Evolutionary conservation across 2,888 invertebrate species (phyloP).

Genomic region (Papilio protenor): DNA sequence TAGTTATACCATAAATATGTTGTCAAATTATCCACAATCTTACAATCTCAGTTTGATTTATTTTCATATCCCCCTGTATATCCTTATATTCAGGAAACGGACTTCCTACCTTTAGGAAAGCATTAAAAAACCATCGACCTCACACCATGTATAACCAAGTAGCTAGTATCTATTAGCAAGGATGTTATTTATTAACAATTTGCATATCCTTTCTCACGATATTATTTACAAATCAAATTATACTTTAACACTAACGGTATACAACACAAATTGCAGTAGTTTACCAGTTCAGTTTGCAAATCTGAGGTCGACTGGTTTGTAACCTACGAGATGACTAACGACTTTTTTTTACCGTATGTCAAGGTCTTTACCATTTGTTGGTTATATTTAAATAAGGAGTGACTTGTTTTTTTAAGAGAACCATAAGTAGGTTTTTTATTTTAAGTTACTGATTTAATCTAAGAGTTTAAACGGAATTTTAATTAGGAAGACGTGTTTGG

Average conservation of each 20-base stretch:
- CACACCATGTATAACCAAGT: slow-evolving; percentile 11
- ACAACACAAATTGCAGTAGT: slow-evolving; percentile 7
- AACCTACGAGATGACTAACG: slow-evolving; percentile 41
- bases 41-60: not conserved
- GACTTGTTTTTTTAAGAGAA: slow-evolving; percentile 9
- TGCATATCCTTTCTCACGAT: slow-evolving; percentile 57
- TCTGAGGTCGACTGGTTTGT: slow-evolving; percentile 43
- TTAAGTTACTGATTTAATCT: not conserved
- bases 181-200: slow-evolving; percentile 67
- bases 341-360: slow-evolving; percentile 52
- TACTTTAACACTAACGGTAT: slow-evolving; percentile 10
- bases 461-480: not conserved
- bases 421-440: slow-evolving; percentile 33
- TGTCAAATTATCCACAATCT: not conserved
- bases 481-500: not conserved
- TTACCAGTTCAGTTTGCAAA: not conserved
- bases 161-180: slow-evolving; percentile 47
- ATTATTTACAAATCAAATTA: slow-evolving; percentile 12
- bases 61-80: not conserved
- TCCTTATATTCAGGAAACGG: slow-evolving; percentile 18
- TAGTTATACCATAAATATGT: not conserved
- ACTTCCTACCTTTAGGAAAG: slow-evolving; percentile 36
- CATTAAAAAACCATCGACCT: slow-evolving; percentile 15
- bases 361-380: slow-evolving; percentile 50
- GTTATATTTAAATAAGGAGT: slow-evolving; percentile 45